These are phyloP conservation scores for Chrysodeixis includens DNA, from an alignment of 2,888 invertebrate genomes.

Conservation along the genomic window DNA sequence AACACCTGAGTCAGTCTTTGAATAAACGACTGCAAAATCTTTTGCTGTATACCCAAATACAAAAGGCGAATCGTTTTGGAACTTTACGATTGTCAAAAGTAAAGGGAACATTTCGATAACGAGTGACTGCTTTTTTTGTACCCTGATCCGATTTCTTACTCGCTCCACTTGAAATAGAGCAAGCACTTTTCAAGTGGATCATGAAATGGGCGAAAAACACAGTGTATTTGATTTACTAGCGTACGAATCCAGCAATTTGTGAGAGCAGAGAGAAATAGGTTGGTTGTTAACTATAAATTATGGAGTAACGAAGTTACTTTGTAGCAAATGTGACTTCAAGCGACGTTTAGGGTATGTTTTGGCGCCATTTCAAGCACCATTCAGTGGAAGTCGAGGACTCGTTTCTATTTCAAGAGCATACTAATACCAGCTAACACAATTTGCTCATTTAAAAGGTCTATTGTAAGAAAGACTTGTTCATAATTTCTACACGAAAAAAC, in stretches of 20 bases:
- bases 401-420: slow-evolving; percentile 24
- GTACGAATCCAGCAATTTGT: slow-evolving; percentile 40
- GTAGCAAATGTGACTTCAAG: slow-evolving; percentile 39
- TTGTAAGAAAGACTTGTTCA: neutral
- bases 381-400: slow-evolving; percentile 9
- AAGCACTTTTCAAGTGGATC: slow-evolving; percentile 7
- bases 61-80: neutral
- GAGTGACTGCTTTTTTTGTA: neutral
- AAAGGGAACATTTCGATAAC: neutral
- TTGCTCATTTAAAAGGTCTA: neutral
- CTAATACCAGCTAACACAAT: neutral
- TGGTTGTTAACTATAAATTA: slow-evolving; percentile 33
- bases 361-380: slow-evolving; percentile 26
- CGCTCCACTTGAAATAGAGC: neutral
- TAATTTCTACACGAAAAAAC: neutral
- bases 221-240: slow-evolving; percentile 39
- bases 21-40: neutral
- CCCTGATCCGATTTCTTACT: neutral
- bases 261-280: slow-evolving; percentile 28
- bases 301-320: slow-evolving; percentile 30
- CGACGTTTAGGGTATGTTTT: slow-evolving; percentile 21
- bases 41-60: neutral
- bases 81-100: slow-evolving; percentile 2
- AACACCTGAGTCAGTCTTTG: slow-evolving; percentile 4
- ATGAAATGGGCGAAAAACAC: slow-evolving; percentile 46